phyloP scores from a whole-genome alignment of 2,888 invertebrate genomes.

The Platerodrilus igneus region DNA sequence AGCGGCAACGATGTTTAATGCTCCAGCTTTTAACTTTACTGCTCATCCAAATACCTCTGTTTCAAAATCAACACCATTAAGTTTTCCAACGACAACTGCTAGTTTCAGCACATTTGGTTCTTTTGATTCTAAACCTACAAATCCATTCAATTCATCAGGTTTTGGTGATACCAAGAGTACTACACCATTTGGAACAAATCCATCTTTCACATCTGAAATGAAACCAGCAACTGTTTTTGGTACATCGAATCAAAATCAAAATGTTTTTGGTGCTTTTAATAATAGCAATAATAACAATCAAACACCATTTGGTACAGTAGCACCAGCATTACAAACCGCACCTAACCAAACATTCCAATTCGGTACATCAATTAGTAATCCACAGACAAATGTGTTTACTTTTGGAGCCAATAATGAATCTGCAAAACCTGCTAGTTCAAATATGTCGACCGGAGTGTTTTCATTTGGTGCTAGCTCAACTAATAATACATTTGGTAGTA shows the following conservation, averaged over 20 bases:
- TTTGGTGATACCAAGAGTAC: conserved; percentile 14
- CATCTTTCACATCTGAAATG: conserved; percentile 7
- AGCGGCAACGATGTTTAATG: background rate
- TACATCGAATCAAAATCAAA: no score
- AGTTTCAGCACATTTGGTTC: conserved; percentile 1
- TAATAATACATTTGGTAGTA: background rate
- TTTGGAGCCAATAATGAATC: conserved; percentile 1
- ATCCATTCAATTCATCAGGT: no score
- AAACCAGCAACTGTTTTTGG: conserved; percentile 7
- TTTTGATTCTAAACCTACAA: no score
- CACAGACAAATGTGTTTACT: background rate
- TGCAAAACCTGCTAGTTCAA: no score
- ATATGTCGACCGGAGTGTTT: no score
- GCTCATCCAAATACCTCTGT: background rate
- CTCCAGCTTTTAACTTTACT: background rate
- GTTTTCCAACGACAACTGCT: background rate
- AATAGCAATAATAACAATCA: no score
- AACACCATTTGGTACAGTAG: no score
- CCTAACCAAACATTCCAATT: conserved; percentile 20
- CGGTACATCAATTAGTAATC: conserved; percentile 17
- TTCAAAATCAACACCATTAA: no score
- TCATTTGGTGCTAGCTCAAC: background rate
- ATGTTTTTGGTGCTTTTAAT: no score
- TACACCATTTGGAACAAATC: background rate
- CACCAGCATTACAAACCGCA: conserved; percentile 12